Percentiles rank a stretch among this genome's conserved stretches.
Conservation (phyloP, 2,888 invertebrate species). For the Microplitis deprimator region DNA sequence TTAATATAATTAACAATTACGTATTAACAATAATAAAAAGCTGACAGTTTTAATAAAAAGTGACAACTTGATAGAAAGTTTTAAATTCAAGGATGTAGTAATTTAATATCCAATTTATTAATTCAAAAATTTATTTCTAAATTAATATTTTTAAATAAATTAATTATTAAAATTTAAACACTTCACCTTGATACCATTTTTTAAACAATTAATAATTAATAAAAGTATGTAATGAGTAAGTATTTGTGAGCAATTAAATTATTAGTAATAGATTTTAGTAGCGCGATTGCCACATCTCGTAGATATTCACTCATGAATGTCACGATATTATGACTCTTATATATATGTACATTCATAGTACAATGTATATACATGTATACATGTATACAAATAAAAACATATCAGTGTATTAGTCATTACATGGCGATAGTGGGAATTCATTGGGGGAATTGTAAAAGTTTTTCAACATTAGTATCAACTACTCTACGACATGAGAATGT, state of each 20-base stretch:
- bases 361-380: neutral
- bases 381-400: neutral
- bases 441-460: neutral
- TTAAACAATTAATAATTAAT: too few relatives aligned
- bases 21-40: neutral
- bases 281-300: neutral
- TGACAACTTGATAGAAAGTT: neutral
- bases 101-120: neutral
- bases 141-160: neutral
- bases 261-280: neutral
- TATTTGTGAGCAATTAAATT: neutral
- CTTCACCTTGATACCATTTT: neutral
- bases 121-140: neutral
- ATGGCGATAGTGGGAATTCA: conserved; percentile 3
- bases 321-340: neutral
- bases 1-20: neutral
- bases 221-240: neutral
- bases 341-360: neutral
- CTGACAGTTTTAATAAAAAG: neutral
- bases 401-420: conserved; percentile 8
- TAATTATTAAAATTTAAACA: neutral
- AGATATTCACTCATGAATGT: neutral
- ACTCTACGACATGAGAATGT: neutral
- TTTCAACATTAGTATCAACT: neutral
- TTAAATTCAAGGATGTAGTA: neutral